Conservation (phyloP, 2,888 invertebrate species). For the Drosophila merina region DNA sequence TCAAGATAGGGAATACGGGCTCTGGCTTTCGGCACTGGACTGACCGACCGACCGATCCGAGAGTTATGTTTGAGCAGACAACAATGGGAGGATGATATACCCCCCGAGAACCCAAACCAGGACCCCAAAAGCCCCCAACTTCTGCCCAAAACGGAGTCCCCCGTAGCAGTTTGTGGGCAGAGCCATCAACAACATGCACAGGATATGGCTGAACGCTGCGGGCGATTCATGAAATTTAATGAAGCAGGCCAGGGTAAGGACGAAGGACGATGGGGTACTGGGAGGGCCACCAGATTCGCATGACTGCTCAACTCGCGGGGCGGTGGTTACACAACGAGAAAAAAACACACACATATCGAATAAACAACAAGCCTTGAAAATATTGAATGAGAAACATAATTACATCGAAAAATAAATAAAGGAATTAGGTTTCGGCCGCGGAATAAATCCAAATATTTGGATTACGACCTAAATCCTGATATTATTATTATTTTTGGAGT, state of each 20-base stretch:
- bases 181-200: slow-evolving; percentile 73
- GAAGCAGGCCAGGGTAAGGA: slow-evolving; percentile 63
- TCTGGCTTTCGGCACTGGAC: slow-evolving; percentile 9
- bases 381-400: background rate
- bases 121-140: background rate
- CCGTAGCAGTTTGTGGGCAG: slow-evolving; percentile 48
- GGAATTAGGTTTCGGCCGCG: background rate
- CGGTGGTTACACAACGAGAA: slow-evolving; percentile 10
- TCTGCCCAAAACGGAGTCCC: background rate
- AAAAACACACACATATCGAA: slow-evolving; percentile 1
- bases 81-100: slow-evolving; percentile 49
- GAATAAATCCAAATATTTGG: background rate
- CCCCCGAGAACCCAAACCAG: background rate
- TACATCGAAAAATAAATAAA: slow-evolving; percentile 4
- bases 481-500: background rate
- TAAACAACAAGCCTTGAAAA: background rate
- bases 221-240: slow-evolving; percentile 79
- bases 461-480: background rate
- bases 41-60: slow-evolving; percentile 5
- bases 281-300: slow-evolving; percentile 28
- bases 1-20: slow-evolving; percentile 58
- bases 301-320: slow-evolving; percentile 31
- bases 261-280: slow-evolving; percentile 25
- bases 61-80: slow-evolving; percentile 64
- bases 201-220: slow-evolving; percentile 70